Base-by-base conservation (phyloP, 2,888 invertebrate species). In the Microctonus aethiopoides region DNA sequence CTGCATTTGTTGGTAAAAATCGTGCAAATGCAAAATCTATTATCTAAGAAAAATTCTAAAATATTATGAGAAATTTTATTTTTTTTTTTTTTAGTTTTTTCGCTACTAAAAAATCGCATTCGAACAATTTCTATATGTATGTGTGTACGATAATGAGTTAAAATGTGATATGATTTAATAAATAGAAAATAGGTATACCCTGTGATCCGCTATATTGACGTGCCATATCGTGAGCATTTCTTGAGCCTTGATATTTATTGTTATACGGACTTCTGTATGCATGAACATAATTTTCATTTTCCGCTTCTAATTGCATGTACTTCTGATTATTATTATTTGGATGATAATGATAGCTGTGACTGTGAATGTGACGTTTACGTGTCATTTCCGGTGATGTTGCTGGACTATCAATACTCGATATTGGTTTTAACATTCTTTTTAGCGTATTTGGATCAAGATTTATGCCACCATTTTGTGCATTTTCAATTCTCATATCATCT, bases 391-490 rank as follows among this genome's bases (percentile, higher is more conserved):
- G 96, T 68, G 95, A 96, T 61, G 96, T 96, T 64, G 94, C 95
- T 1, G 95, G 95, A 83, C 94, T 95, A 84, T 95, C 95, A 70
- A 93, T 92, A 77, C 94, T 95, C 26, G 96, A 94, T 92, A 98
- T 95, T 62, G 97, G 96, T 83, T 97, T 96, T 79, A 98, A 89
- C 95, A 98, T 96, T 75, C 95, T 91, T 87, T 97, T 97, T 79
- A 98, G 89, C 9, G 96, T 96, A 83, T 92, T 93, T 82, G 94
- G 93, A 87, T 95, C 95, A 87, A 93, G 87, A 78, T 87, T 88
- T 79, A 89, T 87, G 36, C 88, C 88, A 72, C 83, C 83, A 68
- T 85, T 84, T 69, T 84, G 83, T 41, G 83, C 80, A 70, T 84
- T 86, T 66, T 86, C 87, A 76, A 86, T 86, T 70, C 87, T 91